phyloP scores from a whole-genome alignment of 2,888 invertebrate species.

The Aquatica leii region DNA sequence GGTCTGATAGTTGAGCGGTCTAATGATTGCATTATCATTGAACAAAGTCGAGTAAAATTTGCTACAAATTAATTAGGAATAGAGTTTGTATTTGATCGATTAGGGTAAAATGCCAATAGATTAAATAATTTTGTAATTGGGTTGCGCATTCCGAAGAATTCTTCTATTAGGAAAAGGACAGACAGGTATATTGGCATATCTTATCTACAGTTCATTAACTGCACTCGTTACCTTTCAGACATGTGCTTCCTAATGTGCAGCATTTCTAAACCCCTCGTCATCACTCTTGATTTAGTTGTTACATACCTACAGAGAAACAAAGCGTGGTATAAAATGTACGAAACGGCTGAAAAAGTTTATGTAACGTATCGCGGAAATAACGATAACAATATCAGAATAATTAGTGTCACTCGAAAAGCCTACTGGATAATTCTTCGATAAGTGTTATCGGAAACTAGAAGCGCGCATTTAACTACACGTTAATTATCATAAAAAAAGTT shows the following conservation, averaged over 20 bases:
- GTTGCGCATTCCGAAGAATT: background rate
- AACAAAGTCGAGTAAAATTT: too few relatives aligned
- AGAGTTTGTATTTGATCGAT: too few relatives aligned
- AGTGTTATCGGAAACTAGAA: constrained; percentile 42
- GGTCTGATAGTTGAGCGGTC: too few relatives aligned
- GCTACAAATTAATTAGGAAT: too few relatives aligned
- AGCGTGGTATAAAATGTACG: constrained; percentile 8
- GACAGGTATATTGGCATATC: constrained; percentile 31
- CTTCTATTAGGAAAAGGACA: constrained; percentile 13
- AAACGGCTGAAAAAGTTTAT: background rate
- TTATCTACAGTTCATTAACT: constrained; percentile 38
- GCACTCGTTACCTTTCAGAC: constrained; percentile 45
- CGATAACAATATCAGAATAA: constrained; percentile 43
- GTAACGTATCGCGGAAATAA: constrained; percentile 38
- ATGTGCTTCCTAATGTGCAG: constrained; percentile 46
- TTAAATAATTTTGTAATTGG: too few relatives aligned
- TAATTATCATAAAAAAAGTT: constrained; percentile 13
- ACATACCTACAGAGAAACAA: too few relatives aligned
- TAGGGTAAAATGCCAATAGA: too few relatives aligned
- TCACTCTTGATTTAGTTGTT: background rate
- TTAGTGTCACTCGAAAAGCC: constrained; percentile 45
- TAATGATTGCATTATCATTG: too few relatives aligned
- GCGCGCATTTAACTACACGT: constrained; percentile 45
- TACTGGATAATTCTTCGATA: constrained; percentile 40
- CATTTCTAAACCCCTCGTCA: constrained; percentile 25